Percentiles rank a stretch among this genome's conserved stretches.
Conservation (phyloP, 2,797 vertebrate species). For the Bucorvus abyssinicus region DNA sequence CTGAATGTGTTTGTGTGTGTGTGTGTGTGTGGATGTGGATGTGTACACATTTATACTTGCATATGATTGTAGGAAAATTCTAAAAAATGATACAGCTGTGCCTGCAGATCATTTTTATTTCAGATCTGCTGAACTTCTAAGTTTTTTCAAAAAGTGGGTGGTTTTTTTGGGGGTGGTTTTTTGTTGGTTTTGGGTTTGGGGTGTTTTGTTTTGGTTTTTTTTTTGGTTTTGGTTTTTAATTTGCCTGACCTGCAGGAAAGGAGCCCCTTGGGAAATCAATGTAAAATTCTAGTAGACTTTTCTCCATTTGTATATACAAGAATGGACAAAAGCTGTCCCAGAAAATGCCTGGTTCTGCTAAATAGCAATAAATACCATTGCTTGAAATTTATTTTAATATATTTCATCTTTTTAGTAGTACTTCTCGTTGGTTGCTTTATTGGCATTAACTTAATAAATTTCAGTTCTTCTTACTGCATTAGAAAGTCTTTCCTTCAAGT, state of each 20-base stretch:
- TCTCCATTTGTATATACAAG: background rate
- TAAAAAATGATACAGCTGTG: background rate
- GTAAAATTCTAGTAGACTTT: background rate
- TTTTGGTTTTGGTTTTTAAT: background rate
- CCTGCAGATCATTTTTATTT: background rate
- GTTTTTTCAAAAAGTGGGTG: background rate
- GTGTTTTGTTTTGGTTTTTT: background rate
- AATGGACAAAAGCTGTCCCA: background rate
- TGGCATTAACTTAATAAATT: background rate
- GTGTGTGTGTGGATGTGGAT: background rate
- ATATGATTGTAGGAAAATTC: background rate
- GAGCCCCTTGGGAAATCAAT: background rate
- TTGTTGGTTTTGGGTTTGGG: background rate
- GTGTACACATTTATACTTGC: background rate
- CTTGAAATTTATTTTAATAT: background rate
- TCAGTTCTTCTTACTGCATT: background rate
- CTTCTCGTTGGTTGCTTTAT: background rate
- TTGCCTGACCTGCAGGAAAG: background rate
- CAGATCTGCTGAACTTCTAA: background rate
- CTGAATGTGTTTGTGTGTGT: background rate
- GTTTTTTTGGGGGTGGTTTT: background rate
- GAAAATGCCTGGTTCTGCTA: background rate
- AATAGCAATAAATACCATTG: background rate
- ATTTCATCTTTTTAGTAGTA: background rate
- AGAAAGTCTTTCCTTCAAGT: background rate